A percentile compares a stretch with the other conserved stretches of the same genome.
These are phyloP conservation scores for Allolobophora icterica DNA, from an alignment of 2,888 invertebrate genomes.

Conservation along the genomic window DNA sequence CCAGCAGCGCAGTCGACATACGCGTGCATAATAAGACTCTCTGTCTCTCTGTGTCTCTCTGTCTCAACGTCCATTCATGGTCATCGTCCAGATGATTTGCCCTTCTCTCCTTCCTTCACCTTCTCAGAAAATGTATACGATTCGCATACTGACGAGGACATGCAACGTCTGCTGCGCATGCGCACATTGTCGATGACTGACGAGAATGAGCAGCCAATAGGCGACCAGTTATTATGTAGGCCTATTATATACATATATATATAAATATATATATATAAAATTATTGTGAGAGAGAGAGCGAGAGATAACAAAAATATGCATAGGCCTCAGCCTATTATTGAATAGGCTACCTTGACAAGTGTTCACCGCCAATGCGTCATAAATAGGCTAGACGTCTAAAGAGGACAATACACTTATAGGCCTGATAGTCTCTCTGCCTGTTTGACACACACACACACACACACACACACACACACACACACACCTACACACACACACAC, in stretches of 20 bases:
- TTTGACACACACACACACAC: too few species aligned
- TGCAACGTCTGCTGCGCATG: neutral
- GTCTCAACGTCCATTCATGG: neutral
- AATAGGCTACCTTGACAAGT: constrained; percentile 11
- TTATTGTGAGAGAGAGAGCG: too few species aligned
- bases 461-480: neutral
- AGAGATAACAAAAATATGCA: neutral
- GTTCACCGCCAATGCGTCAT: neutral
- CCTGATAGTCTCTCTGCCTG: neutral
- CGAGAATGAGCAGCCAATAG: neutral
- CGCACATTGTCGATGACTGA: neutral
- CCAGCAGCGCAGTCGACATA: neutral
- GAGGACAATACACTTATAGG: neutral
- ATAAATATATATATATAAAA: too few species aligned
- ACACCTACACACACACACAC: too few species aligned
- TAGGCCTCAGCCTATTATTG: neutral
- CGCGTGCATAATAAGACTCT: neutral
- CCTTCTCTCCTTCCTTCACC: neutral
- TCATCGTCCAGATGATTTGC: neutral
- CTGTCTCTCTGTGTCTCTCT: too few species aligned
- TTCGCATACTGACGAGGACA: neutral
- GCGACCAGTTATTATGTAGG: neutral
- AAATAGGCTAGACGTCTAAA: constrained; percentile 6
- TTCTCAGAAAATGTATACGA: neutral
- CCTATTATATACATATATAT: too few species aligned